phyloP scores from a whole-genome alignment of 2,797 vertebrate genomes.

The Melopsittacus undulatus region DNA sequence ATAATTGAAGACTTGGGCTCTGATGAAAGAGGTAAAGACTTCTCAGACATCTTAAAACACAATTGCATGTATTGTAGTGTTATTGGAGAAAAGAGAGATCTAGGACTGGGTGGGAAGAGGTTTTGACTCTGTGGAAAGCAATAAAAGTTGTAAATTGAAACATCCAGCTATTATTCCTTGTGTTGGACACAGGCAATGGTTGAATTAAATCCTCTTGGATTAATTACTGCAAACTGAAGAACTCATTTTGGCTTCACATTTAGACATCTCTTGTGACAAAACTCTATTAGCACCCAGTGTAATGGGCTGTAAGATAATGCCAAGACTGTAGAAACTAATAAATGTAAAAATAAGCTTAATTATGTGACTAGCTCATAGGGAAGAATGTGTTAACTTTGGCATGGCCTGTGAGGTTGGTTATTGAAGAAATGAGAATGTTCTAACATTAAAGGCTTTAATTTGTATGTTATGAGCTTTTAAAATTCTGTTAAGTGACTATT shows the following conservation, averaged over 20 bases:
- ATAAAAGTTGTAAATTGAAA: background rate
- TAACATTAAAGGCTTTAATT: background rate
- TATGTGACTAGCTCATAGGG: background rate
- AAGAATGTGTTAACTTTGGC: background rate
- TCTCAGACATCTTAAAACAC: background rate
- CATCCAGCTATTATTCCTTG: background rate
- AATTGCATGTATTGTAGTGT: background rate
- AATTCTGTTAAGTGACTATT: background rate
- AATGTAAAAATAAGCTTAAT: background rate
- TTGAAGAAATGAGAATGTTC: background rate
- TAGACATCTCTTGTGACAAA: background rate
- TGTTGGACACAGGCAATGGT: background rate
- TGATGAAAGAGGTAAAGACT: background rate
- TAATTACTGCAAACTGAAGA: constrained; percentile 38
- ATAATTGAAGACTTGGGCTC: background rate
- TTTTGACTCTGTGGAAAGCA: background rate
- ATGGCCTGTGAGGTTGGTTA: background rate
- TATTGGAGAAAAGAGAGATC: background rate
- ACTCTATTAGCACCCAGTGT: background rate
- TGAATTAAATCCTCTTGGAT: constrained; percentile 21
- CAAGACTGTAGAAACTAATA: constrained; percentile 9
- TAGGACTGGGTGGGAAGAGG: background rate
- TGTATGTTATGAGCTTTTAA: background rate
- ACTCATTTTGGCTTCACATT: constrained; percentile 28
- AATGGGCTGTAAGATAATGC: background rate